phyloP scores from a whole-genome alignment of 2,888 invertebrate genomes.

The Drosophila melanosoma region DNA sequence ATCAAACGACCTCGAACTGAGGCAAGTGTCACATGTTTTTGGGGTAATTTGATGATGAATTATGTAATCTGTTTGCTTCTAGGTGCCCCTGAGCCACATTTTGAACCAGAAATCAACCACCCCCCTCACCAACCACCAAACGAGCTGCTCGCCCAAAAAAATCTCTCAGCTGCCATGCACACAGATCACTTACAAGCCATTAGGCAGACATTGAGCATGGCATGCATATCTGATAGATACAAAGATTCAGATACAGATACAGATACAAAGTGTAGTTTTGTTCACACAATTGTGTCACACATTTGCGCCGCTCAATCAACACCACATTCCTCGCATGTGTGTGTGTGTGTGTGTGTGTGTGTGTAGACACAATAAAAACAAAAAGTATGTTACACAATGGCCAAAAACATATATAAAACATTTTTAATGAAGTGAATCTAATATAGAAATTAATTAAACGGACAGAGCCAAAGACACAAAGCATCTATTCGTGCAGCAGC shows the following conservation, averaged over 20 bases:
- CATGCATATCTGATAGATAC: slow-evolving; percentile 33
- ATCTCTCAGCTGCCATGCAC: neutral
- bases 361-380: slow-evolving; percentile 35
- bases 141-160: neutral
- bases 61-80: slow-evolving; percentile 48
- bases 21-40: slow-evolving; percentile 31
- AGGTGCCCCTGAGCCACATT: neutral
- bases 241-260: slow-evolving; percentile 10
- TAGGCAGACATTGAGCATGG: slow-evolving; percentile 43
- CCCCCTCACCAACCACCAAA: too few relatives aligned
- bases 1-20: neutral
- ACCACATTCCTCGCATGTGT: slow-evolving; percentile 10
- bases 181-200: slow-evolving; percentile 74
- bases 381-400: slow-evolving; percentile 26
- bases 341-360: neutral
- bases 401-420: slow-evolving; percentile 33
- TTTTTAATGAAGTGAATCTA: slow-evolving; percentile 78
- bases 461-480: slow-evolving; percentile 30
- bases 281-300: slow-evolving; percentile 37
- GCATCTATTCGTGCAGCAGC: slow-evolving; percentile 14
- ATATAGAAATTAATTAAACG: slow-evolving; percentile 78
- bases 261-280: slow-evolving; percentile 6
- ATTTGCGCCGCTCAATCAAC: slow-evolving; percentile 68
- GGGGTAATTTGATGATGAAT: slow-evolving; percentile 59
- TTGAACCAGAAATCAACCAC: neutral